Conservation (phyloP, 2,888 invertebrate species). For the Lochmaea capreae region DNA sequence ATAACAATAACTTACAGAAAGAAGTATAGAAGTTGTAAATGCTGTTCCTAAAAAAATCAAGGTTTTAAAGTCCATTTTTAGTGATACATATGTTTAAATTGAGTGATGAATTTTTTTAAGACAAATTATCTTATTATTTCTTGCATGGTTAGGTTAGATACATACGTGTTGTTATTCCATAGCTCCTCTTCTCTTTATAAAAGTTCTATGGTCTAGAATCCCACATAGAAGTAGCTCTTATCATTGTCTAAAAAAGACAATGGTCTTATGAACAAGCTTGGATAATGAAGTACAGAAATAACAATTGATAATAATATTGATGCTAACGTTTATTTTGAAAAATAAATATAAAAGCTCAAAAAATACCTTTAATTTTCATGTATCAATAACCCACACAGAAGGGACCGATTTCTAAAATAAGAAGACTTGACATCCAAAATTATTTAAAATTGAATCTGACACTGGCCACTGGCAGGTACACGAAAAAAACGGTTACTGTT, state of each 20-base stretch:
- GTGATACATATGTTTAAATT: constrained; percentile 19
- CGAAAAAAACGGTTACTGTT: neutral
- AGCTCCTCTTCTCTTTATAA: too few relatives aligned
- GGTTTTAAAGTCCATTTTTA: constrained; percentile 23
- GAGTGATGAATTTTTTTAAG: constrained; percentile 8
- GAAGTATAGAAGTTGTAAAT: constrained; percentile 51
- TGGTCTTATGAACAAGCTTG: too few relatives aligned
- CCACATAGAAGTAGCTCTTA: too few relatives aligned
- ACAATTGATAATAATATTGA: too few relatives aligned
- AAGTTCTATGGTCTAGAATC: too few relatives aligned
- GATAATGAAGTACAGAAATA: too few relatives aligned
- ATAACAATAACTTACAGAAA: constrained; percentile 51
- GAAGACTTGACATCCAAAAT: constrained; percentile 1
- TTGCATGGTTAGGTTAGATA: constrained; percentile 27
- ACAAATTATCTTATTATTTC: constrained; percentile 8
- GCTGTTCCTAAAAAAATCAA: constrained; percentile 56
- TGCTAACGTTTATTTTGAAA: too few relatives aligned
- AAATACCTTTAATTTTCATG: too few relatives aligned
- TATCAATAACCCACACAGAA: too few relatives aligned
- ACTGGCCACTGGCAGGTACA: neutral
- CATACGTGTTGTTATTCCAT: neutral
- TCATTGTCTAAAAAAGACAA: too few relatives aligned
- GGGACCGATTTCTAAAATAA: neutral
- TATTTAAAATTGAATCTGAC: neutral
- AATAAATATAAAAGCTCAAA: too few relatives aligned